phyloP scores from a whole-genome alignment of 1,140 invertebrate species.

The Drosophila malerkotliana region DNA sequence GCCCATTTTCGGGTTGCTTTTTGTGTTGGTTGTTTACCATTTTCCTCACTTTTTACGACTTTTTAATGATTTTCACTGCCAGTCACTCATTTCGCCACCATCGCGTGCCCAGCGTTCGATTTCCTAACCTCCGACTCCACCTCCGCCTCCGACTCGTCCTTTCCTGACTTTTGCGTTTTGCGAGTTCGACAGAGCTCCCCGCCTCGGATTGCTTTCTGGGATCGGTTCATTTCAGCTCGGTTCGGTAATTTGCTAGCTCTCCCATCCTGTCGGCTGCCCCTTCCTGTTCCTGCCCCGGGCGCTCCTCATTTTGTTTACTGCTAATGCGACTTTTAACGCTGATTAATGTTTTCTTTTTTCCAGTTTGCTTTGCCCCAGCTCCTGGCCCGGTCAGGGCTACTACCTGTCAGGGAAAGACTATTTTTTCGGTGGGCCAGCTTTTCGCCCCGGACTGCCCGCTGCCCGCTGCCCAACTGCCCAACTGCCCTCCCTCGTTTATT shows the following conservation, averaged over 20 bases:
- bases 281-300: slow-evolving; percentile 8
- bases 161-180: slow-evolving; percentile 68
- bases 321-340: slow-evolving; percentile 82
- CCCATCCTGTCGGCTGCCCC: not conserved
- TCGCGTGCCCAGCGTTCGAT: slow-evolving; percentile 48
- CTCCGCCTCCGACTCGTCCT: slow-evolving; percentile 3
- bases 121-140: slow-evolving; percentile 15
- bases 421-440: not conserved
- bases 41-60: slow-evolving; percentile 79
- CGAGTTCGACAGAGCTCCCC: slow-evolving; percentile 28
- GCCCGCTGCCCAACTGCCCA: no score
- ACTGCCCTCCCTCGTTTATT: slow-evolving; percentile 45
- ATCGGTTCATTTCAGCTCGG: slow-evolving; percentile 34
- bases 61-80: slow-evolving; percentile 82
- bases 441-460: no score
- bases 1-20: slow-evolving; percentile 27
- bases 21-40: slow-evolving; percentile 68
- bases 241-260: slow-evolving; percentile 56
- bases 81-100: slow-evolving; percentile 81
- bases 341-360: slow-evolving; percentile 72
- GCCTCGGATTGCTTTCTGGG: slow-evolving; percentile 39
- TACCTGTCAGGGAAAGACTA: slow-evolving; percentile 37
- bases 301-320: slow-evolving; percentile 71
- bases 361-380: slow-evolving; percentile 30
- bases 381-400: slow-evolving; percentile 9